Evolutionary conservation across 2,797 vertebrate genomes (phyloP), one percentile per base, ranked within the genome.

Genomic region (Echiichthys vipera): DNA sequence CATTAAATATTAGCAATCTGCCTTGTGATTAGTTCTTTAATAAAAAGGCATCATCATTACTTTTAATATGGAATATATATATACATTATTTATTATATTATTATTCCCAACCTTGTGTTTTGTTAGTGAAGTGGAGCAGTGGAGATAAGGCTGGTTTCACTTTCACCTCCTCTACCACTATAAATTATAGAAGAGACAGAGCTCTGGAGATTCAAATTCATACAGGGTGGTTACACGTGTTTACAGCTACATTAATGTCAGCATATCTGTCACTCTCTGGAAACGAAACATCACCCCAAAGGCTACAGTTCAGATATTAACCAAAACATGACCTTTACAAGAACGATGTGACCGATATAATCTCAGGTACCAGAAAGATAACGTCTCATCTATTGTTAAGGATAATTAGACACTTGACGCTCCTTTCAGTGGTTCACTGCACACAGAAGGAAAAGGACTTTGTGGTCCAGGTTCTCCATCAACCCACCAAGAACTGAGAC

Each of bases 151-250:
- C 15, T 2, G 74, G 87, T 84, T 80, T 89, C 85, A 85, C 81
- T 85, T 90, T 89, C 89, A 73, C 70, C 74, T 71, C 5, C 11
- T 79, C 67, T 17, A n/a, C 22, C 0, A 4, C 17, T 18, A 75
- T 92, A 14, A 90, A 92, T 91, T 75, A 91, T 91, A 51, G 25
- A 90, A 17, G 25, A 71, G 51, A 25, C 46, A 34, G 46, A 30
- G 22, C 14, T 10, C 43, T 4, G 30, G 40, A 71, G 27, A 51
- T 29, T 57, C 69, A 45, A 12, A 50, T 40, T 46, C 43, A 40
- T 13, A 51, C 34, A 24, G 37, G 8, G 42, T 4, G 0, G 34
- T 24, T 29, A 25, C 30, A 61, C 20, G n/a, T 1, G 1, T 55
- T 66, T 43, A 67, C 32, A 37, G 46, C 36, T 27, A 61, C 12